Evolutionary conservation across 2,888 invertebrate species (phyloP).

Genomic region (Anodontia alba): DNA sequence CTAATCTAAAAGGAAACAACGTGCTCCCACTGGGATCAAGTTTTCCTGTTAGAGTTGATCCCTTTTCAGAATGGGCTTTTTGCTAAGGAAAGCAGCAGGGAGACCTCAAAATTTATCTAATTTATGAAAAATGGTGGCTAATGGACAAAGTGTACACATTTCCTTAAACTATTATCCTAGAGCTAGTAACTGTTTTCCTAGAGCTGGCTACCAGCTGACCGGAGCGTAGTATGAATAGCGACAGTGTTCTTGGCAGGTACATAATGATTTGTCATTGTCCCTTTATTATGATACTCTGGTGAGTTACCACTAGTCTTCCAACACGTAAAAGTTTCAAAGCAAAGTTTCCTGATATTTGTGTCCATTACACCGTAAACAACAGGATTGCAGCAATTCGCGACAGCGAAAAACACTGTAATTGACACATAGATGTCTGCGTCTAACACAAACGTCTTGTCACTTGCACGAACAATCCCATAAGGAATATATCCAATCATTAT

Average conservation of each 20-base stretch:
- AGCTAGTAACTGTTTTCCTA: too few relatives aligned
- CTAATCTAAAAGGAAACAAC: too few relatives aligned
- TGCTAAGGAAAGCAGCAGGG: too few relatives aligned
- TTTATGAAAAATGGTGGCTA: too few relatives aligned
- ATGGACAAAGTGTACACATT: too few relatives aligned
- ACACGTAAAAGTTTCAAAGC: constrained; percentile 65
- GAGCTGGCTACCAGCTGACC: neutral
- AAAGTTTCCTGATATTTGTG: constrained; percentile 76
- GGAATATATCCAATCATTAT: constrained; percentile 81
- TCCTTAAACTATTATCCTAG: too few relatives aligned
- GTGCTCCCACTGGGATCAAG: too few relatives aligned
- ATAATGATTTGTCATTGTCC: constrained; percentile 1
- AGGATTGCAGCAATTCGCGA: constrained; percentile 80
- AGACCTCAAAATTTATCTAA: too few relatives aligned
- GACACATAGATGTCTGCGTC: constrained; percentile 80
- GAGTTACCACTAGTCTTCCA: constrained; percentile 36
- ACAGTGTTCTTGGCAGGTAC: neutral
- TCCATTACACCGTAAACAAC: constrained; percentile 82
- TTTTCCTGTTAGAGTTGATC: too few relatives aligned
- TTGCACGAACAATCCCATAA: constrained; percentile 78
- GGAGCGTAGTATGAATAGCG: neutral
- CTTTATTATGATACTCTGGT: constrained; percentile 17
- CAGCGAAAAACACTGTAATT: constrained; percentile 79
- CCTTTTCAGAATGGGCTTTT: too few relatives aligned
- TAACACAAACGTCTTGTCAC: constrained; percentile 74